Evolutionary conservation across 2,113 vertebrate genomes (phyloP), one percentile per base, ranked within the genome.

Genomic region (Chrysemys picta): DNA sequence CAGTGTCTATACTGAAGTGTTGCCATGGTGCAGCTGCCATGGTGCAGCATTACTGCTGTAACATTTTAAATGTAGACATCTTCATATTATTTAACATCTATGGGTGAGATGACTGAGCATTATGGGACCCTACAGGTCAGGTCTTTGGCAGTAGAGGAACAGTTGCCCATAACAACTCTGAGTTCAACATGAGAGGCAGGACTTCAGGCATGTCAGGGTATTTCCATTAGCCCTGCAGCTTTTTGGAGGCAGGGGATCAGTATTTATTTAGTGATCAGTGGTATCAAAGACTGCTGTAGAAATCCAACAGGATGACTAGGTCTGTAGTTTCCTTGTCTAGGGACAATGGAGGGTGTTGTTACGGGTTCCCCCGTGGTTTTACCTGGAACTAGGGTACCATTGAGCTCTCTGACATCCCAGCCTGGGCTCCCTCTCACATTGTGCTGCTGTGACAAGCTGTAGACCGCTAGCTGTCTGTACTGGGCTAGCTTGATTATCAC

Each of bases 211-310:
- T 80, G 57, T 82, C n/a, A 80, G 5, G 10, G 35, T 81, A 35
- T 56, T 89, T 80, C 25, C 0, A 13, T 76, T 72, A 31, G 5
- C 19, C 10, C 10, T 35, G 35, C 10, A n/a, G 49, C 50, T 0
- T 14, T 45, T 84, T 80, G 56, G 5, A 29, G 56, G 2, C 19
- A 88, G 7, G 82, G 4, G 0, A 76, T 8, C 72, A 0, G 0
- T 76, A 31, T 89, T 89, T 72, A 49, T 12, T 54, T 84, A 89
- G 25, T 52, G 7, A 69, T 10, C 6, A n/a, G 3, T 31, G 22
- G 1, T 21, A 49, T 25, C 4, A 82, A 87, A 80, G 62, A 10
- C 19, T 75, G 29, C 59, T 62, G 47, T 29, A 29, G 3, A 78
- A 84, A 3, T 85, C 8, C 62, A 29, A 31, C 3, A 57, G 9